A percentile compares a stretch with the other conserved stretches of the same genome.
Evolutionary conservation across 2,888 invertebrate genomes (phyloP).

Genomic region (Cybosia mesomella): DNA sequence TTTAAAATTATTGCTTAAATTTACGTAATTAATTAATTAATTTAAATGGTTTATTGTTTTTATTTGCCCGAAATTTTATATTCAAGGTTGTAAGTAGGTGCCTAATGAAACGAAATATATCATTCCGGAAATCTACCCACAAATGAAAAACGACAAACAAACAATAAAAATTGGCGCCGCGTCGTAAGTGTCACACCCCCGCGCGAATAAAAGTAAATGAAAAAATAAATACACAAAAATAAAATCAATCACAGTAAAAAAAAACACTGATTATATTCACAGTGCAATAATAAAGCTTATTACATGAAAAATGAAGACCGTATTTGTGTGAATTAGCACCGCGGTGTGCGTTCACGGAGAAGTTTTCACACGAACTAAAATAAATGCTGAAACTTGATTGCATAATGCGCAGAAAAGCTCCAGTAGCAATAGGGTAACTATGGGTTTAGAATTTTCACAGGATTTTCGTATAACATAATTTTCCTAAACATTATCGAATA

Average conservation of each 20-base stretch:
- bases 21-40: too few species aligned
- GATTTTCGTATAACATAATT: not conserved
- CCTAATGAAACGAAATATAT: conserved; percentile 38
- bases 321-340: conserved; percentile 47
- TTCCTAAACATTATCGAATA: not conserved
- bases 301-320: conserved; percentile 37
- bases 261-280: conserved; percentile 34
- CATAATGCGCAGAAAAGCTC: conserved; percentile 85
- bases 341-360: conserved; percentile 65
- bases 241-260: conserved; percentile 38
- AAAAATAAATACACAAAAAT: conserved; percentile 44
- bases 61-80: not conserved
- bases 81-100: not conserved
- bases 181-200: conserved; percentile 47
- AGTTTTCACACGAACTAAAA: conserved; percentile 81
- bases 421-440: conserved; percentile 60
- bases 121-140: conserved; percentile 61
- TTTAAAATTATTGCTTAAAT: not conserved
- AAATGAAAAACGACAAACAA: conserved; percentile 52
- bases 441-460: conserved; percentile 44
- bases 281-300: conserved; percentile 35
- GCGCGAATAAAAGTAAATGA: conserved; percentile 42
- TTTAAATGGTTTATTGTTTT: not conserved
- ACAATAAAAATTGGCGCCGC: conserved; percentile 57
- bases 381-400: conserved; percentile 80